These are phyloP conservation scores for Steinernema feltiae DNA, from an alignment of 1,140 invertebrate genomes.

Conservation along the genomic window DNA sequence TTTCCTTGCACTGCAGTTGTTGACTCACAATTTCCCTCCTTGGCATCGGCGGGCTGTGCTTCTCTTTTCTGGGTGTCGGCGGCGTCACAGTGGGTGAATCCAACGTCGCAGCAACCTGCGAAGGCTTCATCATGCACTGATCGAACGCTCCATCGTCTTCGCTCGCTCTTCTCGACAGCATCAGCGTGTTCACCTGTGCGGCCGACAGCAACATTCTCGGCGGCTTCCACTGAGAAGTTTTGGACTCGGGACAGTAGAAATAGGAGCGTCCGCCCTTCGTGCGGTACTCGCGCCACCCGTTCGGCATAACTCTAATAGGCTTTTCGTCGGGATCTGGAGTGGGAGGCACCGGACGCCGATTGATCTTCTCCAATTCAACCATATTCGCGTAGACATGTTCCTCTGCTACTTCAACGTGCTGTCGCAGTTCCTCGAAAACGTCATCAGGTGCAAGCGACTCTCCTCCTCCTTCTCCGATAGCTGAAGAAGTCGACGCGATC, in stretches of 20 bases:
- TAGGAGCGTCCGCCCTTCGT: constrained; percentile 34
- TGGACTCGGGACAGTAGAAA: constrained; percentile 31
- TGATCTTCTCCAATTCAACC: constrained; percentile 34
- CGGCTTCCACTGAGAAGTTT: constrained; percentile 36
- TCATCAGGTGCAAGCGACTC: neutral
- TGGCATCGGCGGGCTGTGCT: neutral
- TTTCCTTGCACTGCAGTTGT: too few species aligned
- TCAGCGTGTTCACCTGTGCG: constrained; percentile 26
- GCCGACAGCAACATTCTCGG: constrained; percentile 32
- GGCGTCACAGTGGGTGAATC: neutral
- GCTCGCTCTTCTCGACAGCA: constrained; percentile 11
- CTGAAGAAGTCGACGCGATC: neutral
- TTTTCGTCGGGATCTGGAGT: constrained; percentile 20
- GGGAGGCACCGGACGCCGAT: constrained; percentile 29
- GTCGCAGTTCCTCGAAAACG: constrained; percentile 15
- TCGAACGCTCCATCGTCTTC: constrained; percentile 12
- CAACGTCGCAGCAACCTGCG: neutral
- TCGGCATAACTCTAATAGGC: constrained; percentile 24
- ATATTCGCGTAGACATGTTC: constrained; percentile 35
- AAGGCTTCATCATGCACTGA: neutral
- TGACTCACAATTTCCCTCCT: constrained; percentile 11
- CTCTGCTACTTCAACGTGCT: too few species aligned
- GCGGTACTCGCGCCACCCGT: constrained; percentile 37
- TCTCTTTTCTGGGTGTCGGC: neutral
- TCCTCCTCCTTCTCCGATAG: neutral